Conservation (phyloP, 2,888 invertebrate genomes). For the Microplitis deprimator region DNA sequence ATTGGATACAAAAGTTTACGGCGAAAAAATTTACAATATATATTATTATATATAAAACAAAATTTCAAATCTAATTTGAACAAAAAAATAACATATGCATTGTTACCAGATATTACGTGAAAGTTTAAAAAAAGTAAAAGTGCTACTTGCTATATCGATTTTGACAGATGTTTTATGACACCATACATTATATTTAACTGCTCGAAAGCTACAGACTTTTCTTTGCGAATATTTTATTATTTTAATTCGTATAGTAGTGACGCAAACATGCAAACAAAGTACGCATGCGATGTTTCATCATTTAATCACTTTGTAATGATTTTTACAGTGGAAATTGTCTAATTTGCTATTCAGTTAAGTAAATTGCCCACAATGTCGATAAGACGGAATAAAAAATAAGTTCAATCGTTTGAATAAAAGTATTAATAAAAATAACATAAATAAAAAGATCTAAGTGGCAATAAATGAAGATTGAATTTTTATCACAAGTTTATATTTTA, state of each 20-base stretch:
- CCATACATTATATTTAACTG: not conserved
- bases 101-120: not conserved
- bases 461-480: too few relatives aligned
- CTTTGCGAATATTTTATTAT: not conserved
- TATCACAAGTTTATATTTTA: too few relatives aligned
- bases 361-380: not conserved
- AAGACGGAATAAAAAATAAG: not conserved
- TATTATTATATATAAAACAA: not conserved
- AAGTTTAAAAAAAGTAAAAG: not conserved
- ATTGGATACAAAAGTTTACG: not conserved
- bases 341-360: not conserved
- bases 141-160: not conserved
- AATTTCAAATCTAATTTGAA: too few relatives aligned
- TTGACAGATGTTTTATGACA: not conserved
- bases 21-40: not conserved
- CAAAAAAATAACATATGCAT: not conserved
- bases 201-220: not conserved
- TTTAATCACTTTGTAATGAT: not conserved
- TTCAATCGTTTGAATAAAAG: too few relatives aligned
- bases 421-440: too few relatives aligned
- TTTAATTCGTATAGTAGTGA: not conserved
- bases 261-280: not conserved
- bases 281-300: not conserved
- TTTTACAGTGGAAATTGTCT: not conserved
- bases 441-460: too few relatives aligned